Percentiles rank a stretch among this genome's conserved stretches.
These are phyloP conservation scores for Eudasyphora cyanicolor DNA, from an alignment of 2,888 invertebrate species.

Conservation along the genomic window DNA sequence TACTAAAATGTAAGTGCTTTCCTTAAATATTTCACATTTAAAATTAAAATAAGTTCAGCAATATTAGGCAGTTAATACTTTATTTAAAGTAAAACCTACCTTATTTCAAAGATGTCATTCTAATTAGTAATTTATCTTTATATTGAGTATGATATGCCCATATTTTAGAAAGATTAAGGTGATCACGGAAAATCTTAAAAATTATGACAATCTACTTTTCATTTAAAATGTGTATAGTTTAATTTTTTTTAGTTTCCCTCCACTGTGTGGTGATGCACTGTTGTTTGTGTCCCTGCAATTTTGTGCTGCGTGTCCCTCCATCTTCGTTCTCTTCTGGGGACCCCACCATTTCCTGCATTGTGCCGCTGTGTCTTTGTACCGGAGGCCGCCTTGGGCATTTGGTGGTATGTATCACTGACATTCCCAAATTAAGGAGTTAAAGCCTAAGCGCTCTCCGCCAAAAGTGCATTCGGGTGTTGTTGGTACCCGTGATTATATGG, in stretches of 20 bases:
- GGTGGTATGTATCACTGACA: conserved; percentile 62
- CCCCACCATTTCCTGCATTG: conserved; percentile 37
- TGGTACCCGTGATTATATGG: conserved; percentile 57
- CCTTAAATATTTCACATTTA: no score
- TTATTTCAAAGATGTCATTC: no score
- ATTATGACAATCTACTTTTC: no score
- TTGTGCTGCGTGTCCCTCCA: not conserved
- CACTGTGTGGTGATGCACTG: not conserved
- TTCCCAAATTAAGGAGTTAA: conserved; percentile 50
- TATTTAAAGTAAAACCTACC: no score
- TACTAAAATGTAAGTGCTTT: no score
- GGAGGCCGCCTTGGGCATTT: conserved; percentile 53
- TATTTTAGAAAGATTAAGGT: no score
- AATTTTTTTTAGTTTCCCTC: not conserved
- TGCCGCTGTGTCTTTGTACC: conserved; percentile 56
- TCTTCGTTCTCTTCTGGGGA: not conserved
- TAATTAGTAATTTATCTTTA: no score
- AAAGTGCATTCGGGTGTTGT: conserved; percentile 40
- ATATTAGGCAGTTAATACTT: no score
- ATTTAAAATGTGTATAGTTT: not conserved
- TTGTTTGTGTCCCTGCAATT: not conserved
- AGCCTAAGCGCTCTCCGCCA: conserved; percentile 15
- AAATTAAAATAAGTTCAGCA: no score
- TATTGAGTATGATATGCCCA: no score
- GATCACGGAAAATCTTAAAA: no score